Base-by-base conservation (phyloP, 2,113 vertebrate genomes). In the Scomber colias region DNA sequence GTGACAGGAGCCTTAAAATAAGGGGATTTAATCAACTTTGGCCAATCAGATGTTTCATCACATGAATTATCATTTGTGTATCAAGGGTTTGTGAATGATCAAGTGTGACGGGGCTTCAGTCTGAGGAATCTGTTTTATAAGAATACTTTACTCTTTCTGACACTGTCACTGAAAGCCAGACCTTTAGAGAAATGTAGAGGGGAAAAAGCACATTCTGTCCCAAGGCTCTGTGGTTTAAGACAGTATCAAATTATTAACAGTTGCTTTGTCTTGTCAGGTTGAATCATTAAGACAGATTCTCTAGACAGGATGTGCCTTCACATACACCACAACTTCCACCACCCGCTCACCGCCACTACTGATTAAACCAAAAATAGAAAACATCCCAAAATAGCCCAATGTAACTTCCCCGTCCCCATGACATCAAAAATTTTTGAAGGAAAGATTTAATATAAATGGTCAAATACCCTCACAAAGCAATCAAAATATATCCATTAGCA, bases 101-200 rank as follows among this genome's bases (percentile, higher is more conserved):
- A 49, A 31, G 61, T 55, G 1, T 79, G 19, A 68, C 61, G 24
- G 11, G 46, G 54, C 13, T 67, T 67, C 6, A 59, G 63, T 67
- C 15, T 51, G 11, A 64, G 74, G 44, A 70, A 17, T 61, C 7
- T 16, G 57, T 40, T 60, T 67, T 24, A 31, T 3, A 27, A 49
- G 9, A 3, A 56, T 35, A 30, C 30, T 62, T 56, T 30, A 31
- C 11, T 48, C 54, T 24, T 56, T 31, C 12, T 46, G 27, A 64
- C 60, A 27, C 77, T 60, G 90, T 92, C 88, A 93, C 65, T 77
- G 78, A 84, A 81, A 86, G 88, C 90, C 86, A 75, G 76, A 76
- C 77, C 78, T 67, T 53, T 3, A 30, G 75, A 84, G 71, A 71
- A 85, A 75, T 13, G 31, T 50, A 81, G 11, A 61, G 54, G 30